These are phyloP conservation scores for Azemiops feae DNA, from an alignment of 2,113 vertebrate genomes.

Conservation along the genomic window DNA sequence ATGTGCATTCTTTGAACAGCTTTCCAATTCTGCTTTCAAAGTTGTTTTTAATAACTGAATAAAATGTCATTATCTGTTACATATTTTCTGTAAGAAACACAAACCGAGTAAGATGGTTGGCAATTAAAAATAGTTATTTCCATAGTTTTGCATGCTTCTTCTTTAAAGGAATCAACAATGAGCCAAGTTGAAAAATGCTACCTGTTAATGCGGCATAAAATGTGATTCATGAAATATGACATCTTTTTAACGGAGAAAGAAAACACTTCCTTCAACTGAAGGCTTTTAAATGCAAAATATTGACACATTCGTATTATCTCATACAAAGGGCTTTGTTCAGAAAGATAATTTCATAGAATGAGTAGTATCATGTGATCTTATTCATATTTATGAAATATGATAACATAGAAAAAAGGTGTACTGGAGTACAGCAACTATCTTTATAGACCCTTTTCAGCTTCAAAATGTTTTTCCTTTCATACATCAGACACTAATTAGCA, in stretches of 20 bases:
- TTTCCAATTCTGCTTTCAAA: constrained; percentile 24
- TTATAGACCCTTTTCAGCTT: constrained; percentile 80
- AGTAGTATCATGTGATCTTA: constrained; percentile 78
- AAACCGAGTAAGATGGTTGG: constrained; percentile 50
- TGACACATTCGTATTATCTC: constrained; percentile 76
- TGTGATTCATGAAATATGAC: constrained; percentile 73
- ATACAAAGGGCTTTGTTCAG: constrained; percentile 76
- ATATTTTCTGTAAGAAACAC: constrained; percentile 59
- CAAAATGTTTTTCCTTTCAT: constrained; percentile 90
- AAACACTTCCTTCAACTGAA: constrained; percentile 71
- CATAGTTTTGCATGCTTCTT: constrained; percentile 56
- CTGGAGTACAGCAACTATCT: constrained; percentile 77
- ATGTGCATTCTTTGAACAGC: constrained; percentile 28
- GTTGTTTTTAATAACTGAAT: constrained; percentile 20
- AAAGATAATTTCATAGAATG: constrained; percentile 74
- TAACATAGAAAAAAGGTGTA: constrained; percentile 75
- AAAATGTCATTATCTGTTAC: constrained; percentile 36
- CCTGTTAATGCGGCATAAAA: constrained; percentile 65
- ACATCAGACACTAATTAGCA: constrained; percentile 94
- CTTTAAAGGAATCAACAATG: constrained; percentile 48
- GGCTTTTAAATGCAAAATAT: constrained; percentile 80
- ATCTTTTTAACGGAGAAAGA: constrained; percentile 72
- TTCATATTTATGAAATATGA: constrained; percentile 87
- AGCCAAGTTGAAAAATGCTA: constrained; percentile 56
- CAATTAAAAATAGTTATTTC: constrained; percentile 54